phyloP scores from a whole-genome alignment of 2,797 vertebrate species.

The Cottoperca gobio region DNA sequence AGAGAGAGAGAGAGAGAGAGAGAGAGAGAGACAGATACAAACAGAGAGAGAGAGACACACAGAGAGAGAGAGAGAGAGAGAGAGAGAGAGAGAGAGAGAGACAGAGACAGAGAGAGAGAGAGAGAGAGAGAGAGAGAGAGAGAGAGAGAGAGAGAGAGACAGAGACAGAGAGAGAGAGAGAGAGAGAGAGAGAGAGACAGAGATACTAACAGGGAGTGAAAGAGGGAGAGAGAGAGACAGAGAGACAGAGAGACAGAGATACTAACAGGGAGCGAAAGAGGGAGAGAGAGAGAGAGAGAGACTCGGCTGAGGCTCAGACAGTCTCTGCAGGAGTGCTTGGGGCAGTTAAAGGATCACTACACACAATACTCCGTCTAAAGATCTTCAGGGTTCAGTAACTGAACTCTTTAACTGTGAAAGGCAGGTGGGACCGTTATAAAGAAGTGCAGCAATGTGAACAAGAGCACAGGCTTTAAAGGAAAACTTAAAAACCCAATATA shows the following conservation, averaged over 20 bases:
- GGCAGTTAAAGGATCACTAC: constrained; percentile 32
- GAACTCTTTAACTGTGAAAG: neutral
- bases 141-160: neutral
- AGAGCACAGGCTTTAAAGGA: neutral
- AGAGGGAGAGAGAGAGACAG: neutral
- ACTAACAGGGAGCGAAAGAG: too few species aligned
- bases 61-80: neutral
- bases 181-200: neutral
- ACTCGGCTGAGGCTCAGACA: constrained; percentile 18
- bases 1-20: neutral
- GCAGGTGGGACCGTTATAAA: neutral
- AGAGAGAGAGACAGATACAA: constrained; percentile 21
- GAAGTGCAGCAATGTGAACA: neutral
- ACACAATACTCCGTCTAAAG: constrained; percentile 21
- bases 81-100: neutral
- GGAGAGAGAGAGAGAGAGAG: neutral
- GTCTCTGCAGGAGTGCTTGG: constrained; percentile 48
- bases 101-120: neutral
- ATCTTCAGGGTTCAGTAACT: constrained; percentile 7
- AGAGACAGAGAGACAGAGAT: neutral
- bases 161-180: neutral
- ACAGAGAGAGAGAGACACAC: neutral
- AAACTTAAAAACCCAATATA: neutral
- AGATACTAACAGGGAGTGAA: neutral
- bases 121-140: too few species aligned